These are phyloP conservation scores for Phylloscopus whistleri DNA, from an alignment of 2,113 vertebrate genomes.

Conservation along the genomic window DNA sequence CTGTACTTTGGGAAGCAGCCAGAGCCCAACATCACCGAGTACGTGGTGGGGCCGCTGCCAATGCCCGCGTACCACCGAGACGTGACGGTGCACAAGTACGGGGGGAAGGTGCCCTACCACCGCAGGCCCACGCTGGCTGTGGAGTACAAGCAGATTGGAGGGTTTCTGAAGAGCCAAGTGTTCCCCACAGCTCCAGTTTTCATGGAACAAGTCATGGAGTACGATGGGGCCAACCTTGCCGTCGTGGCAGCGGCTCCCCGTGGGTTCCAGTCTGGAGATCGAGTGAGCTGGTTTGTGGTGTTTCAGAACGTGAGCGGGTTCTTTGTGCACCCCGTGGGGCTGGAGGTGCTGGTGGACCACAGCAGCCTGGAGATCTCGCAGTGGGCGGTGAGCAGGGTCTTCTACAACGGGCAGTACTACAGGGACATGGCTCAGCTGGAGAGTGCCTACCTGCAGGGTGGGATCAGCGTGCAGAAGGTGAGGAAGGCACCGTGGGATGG, in stretches of 20 bases:
- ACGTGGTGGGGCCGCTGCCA: conserved; percentile 80
- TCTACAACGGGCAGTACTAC: conserved; percentile 74
- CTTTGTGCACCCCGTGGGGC: conserved; percentile 69
- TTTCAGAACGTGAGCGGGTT: conserved; percentile 62
- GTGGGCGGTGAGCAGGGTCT: conserved; percentile 63
- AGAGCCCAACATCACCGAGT: conserved; percentile 79
- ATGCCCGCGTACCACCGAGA: conserved; percentile 55
- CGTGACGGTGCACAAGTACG: conserved; percentile 66
- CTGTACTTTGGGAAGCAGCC: conserved; percentile 75
- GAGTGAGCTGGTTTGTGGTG: conserved; percentile 54
- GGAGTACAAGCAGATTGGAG: conserved; percentile 28
- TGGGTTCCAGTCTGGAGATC: conserved; percentile 63
- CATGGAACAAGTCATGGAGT: neutral
- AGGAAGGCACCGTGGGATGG: neutral
- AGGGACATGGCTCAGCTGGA: conserved; percentile 65
- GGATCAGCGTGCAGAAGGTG: conserved; percentile 48
- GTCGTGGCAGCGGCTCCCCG: too few species aligned
- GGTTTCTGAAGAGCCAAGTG: neutral
- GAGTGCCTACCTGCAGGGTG: conserved; percentile 62
- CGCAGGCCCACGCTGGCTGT: conserved; percentile 64
- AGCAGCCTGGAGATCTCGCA: conserved; percentile 38
- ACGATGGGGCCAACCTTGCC: too few species aligned
- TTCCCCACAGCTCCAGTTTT: conserved; percentile 56
- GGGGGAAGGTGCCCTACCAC: conserved; percentile 63
- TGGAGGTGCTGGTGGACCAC: conserved; percentile 74